phyloP scores from a whole-genome alignment of 2,888 invertebrate species.

The Euzophera pinguis region DNA sequence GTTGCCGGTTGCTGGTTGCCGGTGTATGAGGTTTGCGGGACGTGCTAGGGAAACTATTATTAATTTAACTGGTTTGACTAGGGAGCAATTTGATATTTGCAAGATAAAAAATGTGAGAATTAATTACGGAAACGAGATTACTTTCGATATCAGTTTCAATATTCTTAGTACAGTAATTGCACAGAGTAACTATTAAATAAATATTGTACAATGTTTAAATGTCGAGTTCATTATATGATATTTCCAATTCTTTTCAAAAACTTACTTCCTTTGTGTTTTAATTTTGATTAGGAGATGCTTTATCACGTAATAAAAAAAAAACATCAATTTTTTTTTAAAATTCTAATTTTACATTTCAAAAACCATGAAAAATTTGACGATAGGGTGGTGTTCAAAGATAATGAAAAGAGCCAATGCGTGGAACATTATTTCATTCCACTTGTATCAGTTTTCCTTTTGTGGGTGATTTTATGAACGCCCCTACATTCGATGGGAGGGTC shows the following conservation, averaged over 20 bases:
- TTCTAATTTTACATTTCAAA: background rate
- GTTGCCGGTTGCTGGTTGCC: constrained; percentile 22
- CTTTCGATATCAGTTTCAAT: too few species aligned
- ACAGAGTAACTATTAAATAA: too few species aligned
- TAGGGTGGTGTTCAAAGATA: constrained; percentile 3
- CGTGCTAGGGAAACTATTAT: constrained; percentile 18
- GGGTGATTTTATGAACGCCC: constrained; percentile 46
- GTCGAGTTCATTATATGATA: too few species aligned
- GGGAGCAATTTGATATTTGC: background rate
- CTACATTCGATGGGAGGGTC: constrained; percentile 47
- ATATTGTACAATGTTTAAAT: too few species aligned
- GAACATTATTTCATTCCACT: constrained; percentile 16
- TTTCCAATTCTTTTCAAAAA: too few species aligned
- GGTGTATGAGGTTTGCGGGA: constrained; percentile 19
- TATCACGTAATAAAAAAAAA: too few species aligned
- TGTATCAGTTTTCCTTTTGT: constrained; percentile 42
- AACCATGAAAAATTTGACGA: background rate
- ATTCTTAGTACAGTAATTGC: too few species aligned
- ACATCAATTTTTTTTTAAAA: background rate
- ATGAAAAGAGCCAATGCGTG: constrained; percentile 2
- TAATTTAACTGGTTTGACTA: background rate
- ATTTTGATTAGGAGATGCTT: too few species aligned
- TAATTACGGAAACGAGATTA: too few species aligned
- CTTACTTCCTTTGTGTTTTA: too few species aligned
- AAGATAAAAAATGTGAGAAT: too few species aligned